Evolutionary conservation across 2,888 invertebrate genomes (phyloP).

Genomic region (Torymus aiolomorphi): DNA sequence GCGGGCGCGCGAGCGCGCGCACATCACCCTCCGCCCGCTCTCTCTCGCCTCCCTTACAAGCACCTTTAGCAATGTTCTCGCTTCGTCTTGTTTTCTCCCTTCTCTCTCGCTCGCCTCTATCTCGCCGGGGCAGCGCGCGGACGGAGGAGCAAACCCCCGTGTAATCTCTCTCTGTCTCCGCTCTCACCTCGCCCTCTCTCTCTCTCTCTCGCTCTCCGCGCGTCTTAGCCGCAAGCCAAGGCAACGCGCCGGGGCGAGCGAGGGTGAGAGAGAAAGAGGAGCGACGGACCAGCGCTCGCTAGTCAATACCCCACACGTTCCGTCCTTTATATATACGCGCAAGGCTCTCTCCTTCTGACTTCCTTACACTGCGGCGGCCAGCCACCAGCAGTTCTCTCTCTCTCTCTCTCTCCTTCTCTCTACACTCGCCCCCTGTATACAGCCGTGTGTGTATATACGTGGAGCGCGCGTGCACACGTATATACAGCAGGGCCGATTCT

Average conservation of each 20-base stretch:
- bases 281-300: constrained; percentile 11
- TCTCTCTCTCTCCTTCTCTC: background rate
- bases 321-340: constrained; percentile 39
- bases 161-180: constrained; percentile 63
- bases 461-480: no score
- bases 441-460: no score
- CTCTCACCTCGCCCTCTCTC: constrained; percentile 55
- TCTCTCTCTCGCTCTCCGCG: constrained; percentile 6
- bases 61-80: constrained; percentile 68
- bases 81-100: constrained; percentile 51
- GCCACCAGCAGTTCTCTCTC: constrained; percentile 26
- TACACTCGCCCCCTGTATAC: no score
- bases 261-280: constrained; percentile 5
- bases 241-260: no score
- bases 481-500: no score
- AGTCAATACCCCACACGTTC: constrained; percentile 17
- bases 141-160: constrained; percentile 30
- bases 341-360: constrained; percentile 55
- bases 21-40: background rate
- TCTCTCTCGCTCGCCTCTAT: constrained; percentile 45
- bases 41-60: constrained; percentile 60
- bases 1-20: no score
- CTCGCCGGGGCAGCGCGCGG: constrained; percentile 26
- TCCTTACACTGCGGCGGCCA: background rate
- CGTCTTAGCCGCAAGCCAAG: no score